phyloP scores from a whole-genome alignment of 1,140 invertebrate genomes.

The Drosophila ercepeae region DNA sequence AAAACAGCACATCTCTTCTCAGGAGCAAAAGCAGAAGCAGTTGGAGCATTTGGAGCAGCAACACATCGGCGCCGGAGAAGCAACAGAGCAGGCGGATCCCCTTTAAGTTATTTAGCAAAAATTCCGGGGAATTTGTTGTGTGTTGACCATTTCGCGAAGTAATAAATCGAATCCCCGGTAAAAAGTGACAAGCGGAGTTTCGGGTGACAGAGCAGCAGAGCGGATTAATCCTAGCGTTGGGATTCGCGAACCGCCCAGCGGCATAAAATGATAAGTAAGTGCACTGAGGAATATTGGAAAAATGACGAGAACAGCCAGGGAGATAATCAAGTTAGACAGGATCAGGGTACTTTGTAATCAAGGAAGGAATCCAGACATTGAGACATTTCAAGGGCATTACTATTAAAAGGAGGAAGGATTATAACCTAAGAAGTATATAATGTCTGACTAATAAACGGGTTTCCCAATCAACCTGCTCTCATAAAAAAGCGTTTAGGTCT shows the following conservation, averaged over 20 bases:
- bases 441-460: slow-evolving; percentile 7
- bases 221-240: slow-evolving; percentile 59
- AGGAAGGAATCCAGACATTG: too few species aligned
- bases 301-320: too few species aligned
- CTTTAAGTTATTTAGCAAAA: slow-evolving; percentile 9
- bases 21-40: slow-evolving; percentile 26
- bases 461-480: neutral
- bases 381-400: neutral
- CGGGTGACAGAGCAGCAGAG: slow-evolving; percentile 42
- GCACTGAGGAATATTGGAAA: neutral
- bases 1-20: slow-evolving; percentile 28
- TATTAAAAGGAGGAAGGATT: neutral
- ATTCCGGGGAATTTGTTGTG: slow-evolving; percentile 1
- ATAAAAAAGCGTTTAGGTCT: slow-evolving; percentile 7
- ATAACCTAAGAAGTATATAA: too few species aligned
- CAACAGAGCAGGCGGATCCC: slow-evolving; percentile 16
- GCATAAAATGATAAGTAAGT: slow-evolving; percentile 82
- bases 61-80: slow-evolving; percentile 12
- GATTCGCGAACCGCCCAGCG: slow-evolving; percentile 73
- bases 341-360: too few species aligned
- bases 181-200: slow-evolving; percentile 11
- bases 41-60: slow-evolving; percentile 24
- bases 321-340: too few species aligned
- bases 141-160: slow-evolving; percentile 28
- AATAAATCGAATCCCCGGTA: slow-evolving; percentile 6